Base-by-base conservation (phyloP, 2,888 invertebrate genomes). In the Tetramorium bicarinatum region DNA sequence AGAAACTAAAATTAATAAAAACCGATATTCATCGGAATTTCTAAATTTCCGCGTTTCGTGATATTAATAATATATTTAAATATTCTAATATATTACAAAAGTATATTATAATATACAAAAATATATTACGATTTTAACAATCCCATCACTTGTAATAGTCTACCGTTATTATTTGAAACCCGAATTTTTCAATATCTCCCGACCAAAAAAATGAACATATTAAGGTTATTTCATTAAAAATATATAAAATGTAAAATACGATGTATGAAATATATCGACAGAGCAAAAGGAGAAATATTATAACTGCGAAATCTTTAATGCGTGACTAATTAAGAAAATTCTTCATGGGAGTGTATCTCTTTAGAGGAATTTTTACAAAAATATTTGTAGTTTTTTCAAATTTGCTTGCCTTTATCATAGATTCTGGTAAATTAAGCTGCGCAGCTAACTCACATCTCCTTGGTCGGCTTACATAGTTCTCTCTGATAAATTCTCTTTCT, bases 401-500 rank as follows among this genome's bases (percentile, higher is more conserved):
- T 15, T 69, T 9, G 21, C 81, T 21, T 95, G 99, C 99, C 97
- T 99, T 99, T 90, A 99, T 99, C 2, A 99, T 99, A 44, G 98
- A 98, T 95, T 99, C 99, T 0, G 99, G 99, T 13, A 99, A 96
- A 88, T 98, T 98, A 21, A 99, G 96, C 92, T 98, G 98, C 0
- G 98, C 97, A 0, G 99, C 99, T 56, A 99, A 95, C 95, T 99
- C 99, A 94, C 99, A 99, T 87, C 99, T 96, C 83, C 99, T 96
- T 0, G 99, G 99, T 79, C 99, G 95, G 0, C 99, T 99, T 0
- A 99, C 99, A 95, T 99, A 99, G 95, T 99, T 99, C 95, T 99
- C 99, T 92, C 98, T 97, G 95, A 97, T 97, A 94, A 99, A 99
- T 95, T 99, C 99, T 92, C 99, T 98, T 95, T 99, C 99, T 77